Conservation (phyloP, 35 echinoderm and acorn worm species). For the Hemicentrotus pulcherrimus region DNA sequence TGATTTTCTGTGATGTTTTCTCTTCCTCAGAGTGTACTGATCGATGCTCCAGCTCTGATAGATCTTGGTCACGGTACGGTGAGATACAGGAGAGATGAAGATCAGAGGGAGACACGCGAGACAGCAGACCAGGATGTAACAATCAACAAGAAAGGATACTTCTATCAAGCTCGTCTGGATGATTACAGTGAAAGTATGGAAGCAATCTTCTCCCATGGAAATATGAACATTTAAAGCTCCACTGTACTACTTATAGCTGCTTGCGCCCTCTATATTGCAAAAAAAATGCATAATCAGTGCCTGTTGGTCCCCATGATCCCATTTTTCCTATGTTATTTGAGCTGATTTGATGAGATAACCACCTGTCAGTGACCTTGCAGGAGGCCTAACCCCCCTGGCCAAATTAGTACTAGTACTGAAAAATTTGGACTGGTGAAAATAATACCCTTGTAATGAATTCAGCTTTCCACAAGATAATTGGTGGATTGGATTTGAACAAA, state of each 20-base stretch:
- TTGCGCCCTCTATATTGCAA: too few species aligned
- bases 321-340: too few species aligned
- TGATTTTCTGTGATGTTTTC: not conserved
- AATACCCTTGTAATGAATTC: too few species aligned
- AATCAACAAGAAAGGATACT: constrained; percentile 80
- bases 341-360: too few species aligned
- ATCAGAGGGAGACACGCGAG: constrained; percentile 50
- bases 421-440: too few species aligned
- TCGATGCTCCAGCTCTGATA: constrained; percentile 89
- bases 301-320: too few species aligned
- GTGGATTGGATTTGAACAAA: too few species aligned
- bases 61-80: constrained; percentile 91
- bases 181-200: constrained; percentile 95
- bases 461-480: too few species aligned
- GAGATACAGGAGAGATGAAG: constrained; percentile 64
- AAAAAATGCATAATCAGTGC: too few species aligned
- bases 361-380: too few species aligned
- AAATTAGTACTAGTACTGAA: too few species aligned
- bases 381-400: not conserved
- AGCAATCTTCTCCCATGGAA: not conserved
- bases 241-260: not conserved
- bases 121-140: constrained; percentile 59
- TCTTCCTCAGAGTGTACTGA: constrained; percentile 71
- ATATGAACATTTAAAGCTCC: too few species aligned
- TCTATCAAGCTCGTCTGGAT: constrained; percentile 90